Percentiles rank a stretch among this genome's conserved stretches.
Evolutionary conservation across 92 coral and sea anemone species (phyloP).

Genomic region (Montipora capitata): DNA sequence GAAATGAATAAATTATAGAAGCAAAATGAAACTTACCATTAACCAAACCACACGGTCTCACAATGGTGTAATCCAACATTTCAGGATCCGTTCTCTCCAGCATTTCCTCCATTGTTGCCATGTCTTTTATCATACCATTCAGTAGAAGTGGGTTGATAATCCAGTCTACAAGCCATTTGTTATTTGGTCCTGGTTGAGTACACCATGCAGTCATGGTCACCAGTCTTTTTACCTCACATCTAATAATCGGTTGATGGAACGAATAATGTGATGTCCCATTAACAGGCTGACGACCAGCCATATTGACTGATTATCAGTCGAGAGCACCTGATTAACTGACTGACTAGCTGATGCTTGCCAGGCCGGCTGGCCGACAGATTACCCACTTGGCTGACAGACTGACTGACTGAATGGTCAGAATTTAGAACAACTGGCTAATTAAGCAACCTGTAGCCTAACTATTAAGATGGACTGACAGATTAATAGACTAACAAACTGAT

Average conservation of each 20-base stretch:
- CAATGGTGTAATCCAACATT: conserved; percentile 84
- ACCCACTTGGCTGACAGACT: too few relatives aligned
- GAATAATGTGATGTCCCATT: background rate
- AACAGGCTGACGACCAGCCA: too few relatives aligned
- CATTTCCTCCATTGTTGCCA: conserved; percentile 87
- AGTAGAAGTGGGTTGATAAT: conserved; percentile 86
- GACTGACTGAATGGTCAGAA: background rate
- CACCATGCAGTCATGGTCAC: conserved; percentile 90
- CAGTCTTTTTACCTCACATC: conserved; percentile 81
- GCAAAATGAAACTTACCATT: conserved; percentile 59
- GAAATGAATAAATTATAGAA: background rate
- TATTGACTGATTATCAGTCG: too few relatives aligned
- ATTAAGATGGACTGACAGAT: too few relatives aligned
- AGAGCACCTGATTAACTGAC: background rate
- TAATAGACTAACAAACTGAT: too few relatives aligned
- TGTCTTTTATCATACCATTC: conserved; percentile 81
- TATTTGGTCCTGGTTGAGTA: conserved; percentile 89
- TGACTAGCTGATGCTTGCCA: background rate
- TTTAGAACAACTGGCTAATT: too few relatives aligned
- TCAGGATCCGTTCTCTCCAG: conserved; percentile 76
- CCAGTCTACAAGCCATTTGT: conserved; percentile 89
- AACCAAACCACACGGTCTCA: conserved; percentile 80
- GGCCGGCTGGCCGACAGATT: too few relatives aligned
- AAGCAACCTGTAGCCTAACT: too few relatives aligned
- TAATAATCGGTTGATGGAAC: background rate